Evolutionary conservation across 2,113 vertebrate species (phyloP).

Genomic region (Monopterus albus): DNA sequence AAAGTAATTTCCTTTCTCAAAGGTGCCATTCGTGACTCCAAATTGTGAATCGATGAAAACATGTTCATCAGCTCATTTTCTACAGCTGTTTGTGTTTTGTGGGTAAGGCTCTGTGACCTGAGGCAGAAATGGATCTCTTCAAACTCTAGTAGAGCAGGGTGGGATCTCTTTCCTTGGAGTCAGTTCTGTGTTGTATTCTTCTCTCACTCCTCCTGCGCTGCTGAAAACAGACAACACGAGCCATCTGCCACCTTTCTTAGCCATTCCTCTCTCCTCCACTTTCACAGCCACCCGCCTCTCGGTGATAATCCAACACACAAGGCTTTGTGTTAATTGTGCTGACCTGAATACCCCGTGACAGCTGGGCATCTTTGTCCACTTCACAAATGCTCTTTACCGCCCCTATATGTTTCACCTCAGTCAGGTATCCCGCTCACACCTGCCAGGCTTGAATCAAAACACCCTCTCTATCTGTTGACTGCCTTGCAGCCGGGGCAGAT

Average conservation of each 20-base stretch:
- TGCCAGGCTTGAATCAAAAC: conserved; percentile 43
- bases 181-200: background rate
- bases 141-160: background rate
- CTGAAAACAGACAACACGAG: background rate
- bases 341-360: conserved; percentile 36
- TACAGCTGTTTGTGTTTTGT: conserved; percentile 11
- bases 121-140: conserved; percentile 20
- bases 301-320: conserved; percentile 47
- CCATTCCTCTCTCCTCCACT: conserved; percentile 27
- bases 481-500: conserved; percentile 43
- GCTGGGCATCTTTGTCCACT: conserved; percentile 63
- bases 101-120: background rate
- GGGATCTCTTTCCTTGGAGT: background rate
- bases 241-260: conserved; percentile 64
- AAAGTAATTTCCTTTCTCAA: conserved; percentile 44
- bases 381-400: conserved; percentile 19
- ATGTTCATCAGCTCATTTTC: conserved; percentile 36
- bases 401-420: conserved; percentile 21
- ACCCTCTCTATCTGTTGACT: conserved; percentile 22
- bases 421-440: conserved; percentile 53
- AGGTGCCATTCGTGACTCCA: conserved; percentile 15
- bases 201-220: background rate
- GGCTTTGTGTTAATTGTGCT: conserved; percentile 52
- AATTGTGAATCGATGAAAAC: conserved; percentile 34
- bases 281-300: conserved; percentile 66